Percentiles rank a stretch among this genome's conserved stretches.
These are phyloP conservation scores for Gallinago paraguaiae DNA, from an alignment of 2,113 vertebrate genomes.

Conservation along the genomic window DNA sequence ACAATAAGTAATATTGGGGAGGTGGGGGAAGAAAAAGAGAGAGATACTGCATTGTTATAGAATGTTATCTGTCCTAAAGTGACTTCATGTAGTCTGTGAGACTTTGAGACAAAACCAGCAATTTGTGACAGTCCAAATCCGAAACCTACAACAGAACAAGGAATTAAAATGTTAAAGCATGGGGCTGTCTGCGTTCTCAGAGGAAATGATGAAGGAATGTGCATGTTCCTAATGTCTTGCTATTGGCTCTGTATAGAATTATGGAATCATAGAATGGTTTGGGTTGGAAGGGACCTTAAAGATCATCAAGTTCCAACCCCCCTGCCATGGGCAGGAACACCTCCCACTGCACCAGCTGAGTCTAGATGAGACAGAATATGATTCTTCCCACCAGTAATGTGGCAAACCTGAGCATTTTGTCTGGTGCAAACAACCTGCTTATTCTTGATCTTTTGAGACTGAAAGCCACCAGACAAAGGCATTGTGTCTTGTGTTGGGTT, in stretches of 20 bases:
- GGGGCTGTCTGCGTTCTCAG: neutral
- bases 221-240: neutral
- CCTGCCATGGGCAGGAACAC: too few relatives aligned
- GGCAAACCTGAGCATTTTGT: neutral
- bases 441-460: neutral
- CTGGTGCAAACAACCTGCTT: neutral
- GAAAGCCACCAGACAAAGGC: neutral
- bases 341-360: too few relatives aligned
- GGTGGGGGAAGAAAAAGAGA: neutral
- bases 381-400: neutral
- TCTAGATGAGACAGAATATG: neutral
- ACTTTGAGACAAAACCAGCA: neutral
- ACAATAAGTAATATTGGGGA: neutral
- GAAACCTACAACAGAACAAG: neutral
- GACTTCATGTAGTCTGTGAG: neutral
- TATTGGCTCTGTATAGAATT: neutral
- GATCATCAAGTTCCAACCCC: too few relatives aligned
- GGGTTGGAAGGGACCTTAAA: too few relatives aligned
- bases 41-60: neutral
- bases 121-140: neutral
- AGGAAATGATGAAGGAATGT: neutral
- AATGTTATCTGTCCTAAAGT: neutral
- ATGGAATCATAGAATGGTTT: too few relatives aligned
- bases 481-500: neutral
- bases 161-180: neutral